Base-by-base conservation (phyloP, 2,888 invertebrate species). In the Tinea trinotella region DNA sequence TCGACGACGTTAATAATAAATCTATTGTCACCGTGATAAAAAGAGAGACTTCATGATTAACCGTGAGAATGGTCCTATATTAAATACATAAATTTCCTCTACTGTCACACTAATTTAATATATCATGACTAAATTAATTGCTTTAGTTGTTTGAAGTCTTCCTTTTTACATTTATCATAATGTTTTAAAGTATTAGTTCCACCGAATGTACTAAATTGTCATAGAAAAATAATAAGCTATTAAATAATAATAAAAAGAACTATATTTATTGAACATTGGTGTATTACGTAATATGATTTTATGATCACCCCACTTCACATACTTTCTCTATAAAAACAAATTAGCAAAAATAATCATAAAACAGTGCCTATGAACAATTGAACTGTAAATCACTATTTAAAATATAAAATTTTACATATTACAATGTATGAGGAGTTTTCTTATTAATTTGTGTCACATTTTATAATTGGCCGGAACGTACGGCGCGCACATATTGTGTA, bases 391-490 rank as follows among this genome's bases (percentile, higher is more conserved):
- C 63, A 64, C 68, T 74, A 74, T 75, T 71, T 69, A 72, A 76
- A 79, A 76, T 73, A 76, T 74, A 72, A 69, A 65, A 70, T 70
- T 71, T 63, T 63, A 66, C 70, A 65, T 65, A 70, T 67, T 63
- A 58, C 62, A 66, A 70, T 68, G 66, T 61, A 63, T 62, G 57
- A 62, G 57, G 18, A 50, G 18, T 40, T 40, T 40, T 46, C 46
- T 5, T 46, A 24, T 2, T 20, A n/a, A 7, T 50, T 50, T 50
- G 50, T 74, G 70, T 68, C 68, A 65, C 66, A 67, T 68, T 67
- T 71, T 71, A 67, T 72, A 72, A 76, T 60, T 79, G 80, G 80
- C 80, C 78, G 77, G 76, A 77, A 73, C 68, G 65, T 74, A 35
- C 80, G 80, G 80, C 76, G 69, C 73, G 54, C 7, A 48, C 19